Conservation (phyloP, 2,113 vertebrate species). For the Leucosticte australis region DNA sequence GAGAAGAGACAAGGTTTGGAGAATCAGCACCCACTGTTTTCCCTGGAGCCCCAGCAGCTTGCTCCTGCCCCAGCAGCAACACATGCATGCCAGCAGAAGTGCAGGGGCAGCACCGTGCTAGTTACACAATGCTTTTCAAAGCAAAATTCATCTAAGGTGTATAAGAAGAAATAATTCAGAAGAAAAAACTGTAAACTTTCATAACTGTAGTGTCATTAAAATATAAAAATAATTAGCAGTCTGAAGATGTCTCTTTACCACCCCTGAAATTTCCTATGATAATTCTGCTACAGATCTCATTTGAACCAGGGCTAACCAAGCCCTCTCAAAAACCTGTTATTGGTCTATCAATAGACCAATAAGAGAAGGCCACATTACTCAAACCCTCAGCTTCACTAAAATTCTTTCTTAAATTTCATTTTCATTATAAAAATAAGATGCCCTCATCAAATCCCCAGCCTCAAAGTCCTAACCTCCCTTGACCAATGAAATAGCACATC, state of each 20-base stretch:
- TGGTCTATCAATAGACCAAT: no score
- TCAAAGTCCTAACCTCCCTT: background rate
- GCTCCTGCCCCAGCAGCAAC: background rate
- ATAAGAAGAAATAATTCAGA: background rate
- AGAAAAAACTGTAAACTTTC: constrained; percentile 62
- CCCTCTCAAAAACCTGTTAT: constrained; percentile 47
- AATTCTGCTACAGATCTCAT: background rate
- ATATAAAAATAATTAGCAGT: background rate
- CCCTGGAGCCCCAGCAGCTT: background rate
- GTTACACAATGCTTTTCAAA: background rate
- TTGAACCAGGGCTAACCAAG: background rate
- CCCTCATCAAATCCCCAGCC: background rate
- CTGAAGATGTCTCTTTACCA: background rate
- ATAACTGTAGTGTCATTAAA: constrained; percentile 70
- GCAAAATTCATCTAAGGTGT: background rate
- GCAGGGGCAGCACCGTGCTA: background rate
- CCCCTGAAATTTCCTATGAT: background rate
- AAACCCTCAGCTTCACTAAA: constrained; percentile 63
- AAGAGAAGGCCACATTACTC: constrained; percentile 61
- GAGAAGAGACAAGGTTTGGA: background rate
- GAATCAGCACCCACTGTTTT: background rate
- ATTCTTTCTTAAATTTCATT: constrained; percentile 59
- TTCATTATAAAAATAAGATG: constrained; percentile 58
- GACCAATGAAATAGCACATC: background rate
- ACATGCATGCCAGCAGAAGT: background rate